Evolutionary conservation across 2,888 invertebrate species (phyloP), one percentile per base, ranked within the genome.

Genomic region (Yponomeuta malinellus): DNA sequence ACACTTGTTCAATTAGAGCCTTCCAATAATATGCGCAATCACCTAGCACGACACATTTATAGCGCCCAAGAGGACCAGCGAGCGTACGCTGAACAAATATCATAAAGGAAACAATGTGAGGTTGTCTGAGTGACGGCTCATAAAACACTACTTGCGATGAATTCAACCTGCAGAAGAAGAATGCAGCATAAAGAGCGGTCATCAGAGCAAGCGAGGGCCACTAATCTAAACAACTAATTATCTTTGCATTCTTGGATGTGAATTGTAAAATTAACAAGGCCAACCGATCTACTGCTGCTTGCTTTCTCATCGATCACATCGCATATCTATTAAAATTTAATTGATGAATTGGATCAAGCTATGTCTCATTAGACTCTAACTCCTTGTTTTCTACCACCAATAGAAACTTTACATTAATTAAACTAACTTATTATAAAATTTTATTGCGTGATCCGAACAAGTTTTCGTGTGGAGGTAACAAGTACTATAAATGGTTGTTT

Each of bases 1-100:
- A 83, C 88, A 88, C 88, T 89, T 90, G 90, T 90, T 89, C 89
- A 89, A 90, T 90, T 86, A 88, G 84, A 88, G 78, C 83, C 85
- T 79, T 82, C 79, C 76, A 80, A 83, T 81, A 80, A 81, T 78
- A 82, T 81, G 77, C 82, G 83, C 83, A 84, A 82, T 82, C 82
- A 77, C 79, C 79, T 77, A 79, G 81, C 77, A 78, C 73, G 74
- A 75, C 74, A 76, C 74, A 75, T 78, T 74, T 76, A 48, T 72
- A 70, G 68, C 69, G 69, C 52, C 52, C 0, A 69, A 59, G 69
- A 69, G 52, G 52, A 59, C 31, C 69, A 23, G 29, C 29, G 31
- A 23, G 69, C 59, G 48, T 23, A 69, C 52, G 69, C 69, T 69
- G 69, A 69, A 52, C 52, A 69, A 69, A 69, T 59, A 69, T 59